These are phyloP conservation scores for Crypturellus tataupa DNA, from an alignment of 2,797 vertebrate genomes.

Conservation along the genomic window DNA sequence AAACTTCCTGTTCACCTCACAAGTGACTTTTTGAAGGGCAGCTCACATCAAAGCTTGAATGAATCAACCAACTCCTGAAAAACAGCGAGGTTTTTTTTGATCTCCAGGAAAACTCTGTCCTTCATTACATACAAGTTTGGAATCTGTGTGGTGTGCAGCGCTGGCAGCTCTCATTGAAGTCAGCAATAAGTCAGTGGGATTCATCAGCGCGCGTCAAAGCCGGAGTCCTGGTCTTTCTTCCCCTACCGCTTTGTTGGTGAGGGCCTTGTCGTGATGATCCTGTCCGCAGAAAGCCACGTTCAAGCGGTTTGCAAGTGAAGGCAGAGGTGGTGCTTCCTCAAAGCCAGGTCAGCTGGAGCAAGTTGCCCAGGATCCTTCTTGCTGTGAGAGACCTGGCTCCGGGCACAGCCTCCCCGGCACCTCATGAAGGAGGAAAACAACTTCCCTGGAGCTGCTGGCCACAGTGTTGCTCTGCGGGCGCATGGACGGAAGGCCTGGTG, in stretches of 20 bases:
- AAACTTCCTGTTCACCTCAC: neutral
- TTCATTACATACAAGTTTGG: neutral
- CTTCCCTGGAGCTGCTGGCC: neutral
- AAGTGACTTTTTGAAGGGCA: slow-evolving; percentile 23
- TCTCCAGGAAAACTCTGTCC: slow-evolving; percentile 23
- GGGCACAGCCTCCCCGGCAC: neutral
- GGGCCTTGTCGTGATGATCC: neutral
- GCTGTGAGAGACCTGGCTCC: neutral
- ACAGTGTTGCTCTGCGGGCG: neutral
- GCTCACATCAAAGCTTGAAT: slow-evolving; percentile 25
- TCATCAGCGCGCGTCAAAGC: neutral
- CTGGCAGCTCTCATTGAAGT: neutral
- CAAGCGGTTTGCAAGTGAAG: neutral
- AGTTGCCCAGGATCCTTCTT: no score
- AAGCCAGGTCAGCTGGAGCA: rapidly evolving
- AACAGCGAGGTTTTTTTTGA: neutral
- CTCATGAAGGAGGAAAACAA: neutral
- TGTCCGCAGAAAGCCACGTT: neutral
- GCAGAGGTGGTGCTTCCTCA: neutral
- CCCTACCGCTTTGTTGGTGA: neutral
- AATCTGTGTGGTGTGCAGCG: neutral
- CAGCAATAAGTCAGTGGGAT: neutral
- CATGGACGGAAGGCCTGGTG: neutral
- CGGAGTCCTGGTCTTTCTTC: neutral
- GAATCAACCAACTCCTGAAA: slow-evolving; percentile 47